Evolutionary conservation across 2,888 invertebrate species (phyloP).

Genomic region (Athalia cordata): DNA sequence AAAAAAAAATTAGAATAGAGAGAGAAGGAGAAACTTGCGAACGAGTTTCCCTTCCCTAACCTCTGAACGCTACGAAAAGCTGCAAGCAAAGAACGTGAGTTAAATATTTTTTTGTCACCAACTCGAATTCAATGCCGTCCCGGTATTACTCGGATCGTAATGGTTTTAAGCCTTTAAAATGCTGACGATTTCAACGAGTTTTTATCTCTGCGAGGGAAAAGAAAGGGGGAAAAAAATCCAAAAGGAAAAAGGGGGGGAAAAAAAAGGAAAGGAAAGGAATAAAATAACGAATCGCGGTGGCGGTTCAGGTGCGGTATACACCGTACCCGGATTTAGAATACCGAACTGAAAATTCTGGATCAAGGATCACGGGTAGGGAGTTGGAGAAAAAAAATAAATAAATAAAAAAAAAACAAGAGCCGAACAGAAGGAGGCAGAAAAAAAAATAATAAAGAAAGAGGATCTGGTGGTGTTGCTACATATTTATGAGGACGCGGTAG

Average conservation of each 20-base stretch:
- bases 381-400: not conserved
- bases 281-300: no score
- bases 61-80: constrained; percentile 4
- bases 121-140: constrained; percentile 20
- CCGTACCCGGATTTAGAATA: not conserved
- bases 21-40: no score
- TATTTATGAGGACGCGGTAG: constrained; percentile 54
- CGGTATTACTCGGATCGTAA: constrained; percentile 28
- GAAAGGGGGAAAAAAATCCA: not conserved
- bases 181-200: constrained; percentile 21
- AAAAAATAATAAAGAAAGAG: not conserved
- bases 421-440: not conserved
- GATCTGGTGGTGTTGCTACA: constrained; percentile 47
- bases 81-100: not conserved
- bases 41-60: not conserved
- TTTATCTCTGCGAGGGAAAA: not conserved
- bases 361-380: constrained; percentile 5
- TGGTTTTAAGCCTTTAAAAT: constrained; percentile 33
- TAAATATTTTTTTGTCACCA: not conserved
- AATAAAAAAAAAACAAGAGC: not conserved
- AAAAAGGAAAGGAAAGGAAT: not conserved
- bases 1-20: no score
- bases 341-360: constrained; percentile 7
- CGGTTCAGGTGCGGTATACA: no score
- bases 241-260: not conserved